Percentiles rank a stretch among this genome's conserved stretches.
Conservation (phyloP, 2,113 vertebrate species). For the Pyxicephalus adspersus region DNA sequence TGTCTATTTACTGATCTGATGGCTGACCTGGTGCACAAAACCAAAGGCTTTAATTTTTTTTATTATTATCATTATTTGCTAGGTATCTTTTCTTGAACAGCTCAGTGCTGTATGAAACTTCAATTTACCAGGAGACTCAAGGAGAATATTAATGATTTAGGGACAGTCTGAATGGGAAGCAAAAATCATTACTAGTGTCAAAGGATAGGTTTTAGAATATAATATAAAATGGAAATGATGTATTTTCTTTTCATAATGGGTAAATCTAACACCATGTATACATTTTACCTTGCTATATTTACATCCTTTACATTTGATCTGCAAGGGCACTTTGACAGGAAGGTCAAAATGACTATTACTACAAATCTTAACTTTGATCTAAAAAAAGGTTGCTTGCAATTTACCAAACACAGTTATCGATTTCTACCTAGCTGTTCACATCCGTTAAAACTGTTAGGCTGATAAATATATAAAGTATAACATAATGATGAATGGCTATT, state of each 20-base stretch:
- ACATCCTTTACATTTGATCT: too few species aligned
- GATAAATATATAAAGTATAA: too few species aligned
- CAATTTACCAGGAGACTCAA: slow-evolving; percentile 56
- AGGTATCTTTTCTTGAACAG: neutral
- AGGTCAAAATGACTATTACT: too few species aligned
- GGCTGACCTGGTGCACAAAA: neutral
- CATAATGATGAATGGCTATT: too few species aligned
- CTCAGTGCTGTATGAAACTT: slow-evolving; percentile 51
- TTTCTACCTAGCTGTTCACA: too few species aligned
- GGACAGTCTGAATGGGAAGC: neutral
- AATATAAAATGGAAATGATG: neutral
- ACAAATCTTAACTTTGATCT: too few species aligned
- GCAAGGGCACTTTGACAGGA: too few species aligned
- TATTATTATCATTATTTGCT: neutral
- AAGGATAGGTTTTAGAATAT: neutral
- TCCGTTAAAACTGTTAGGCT: too few species aligned
- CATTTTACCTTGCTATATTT: too few species aligned
- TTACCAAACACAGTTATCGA: too few species aligned
- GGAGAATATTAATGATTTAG: slow-evolving; percentile 54
- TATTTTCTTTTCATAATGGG: neutral
- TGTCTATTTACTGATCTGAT: neutral
- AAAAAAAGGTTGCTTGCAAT: too few species aligned
- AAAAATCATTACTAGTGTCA: neutral
- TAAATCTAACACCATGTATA: too few species aligned
- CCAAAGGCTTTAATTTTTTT: neutral